These are phyloP conservation scores for Boloria selene DNA, from an alignment of 2,888 invertebrate genomes.

Conservation along the genomic window DNA sequence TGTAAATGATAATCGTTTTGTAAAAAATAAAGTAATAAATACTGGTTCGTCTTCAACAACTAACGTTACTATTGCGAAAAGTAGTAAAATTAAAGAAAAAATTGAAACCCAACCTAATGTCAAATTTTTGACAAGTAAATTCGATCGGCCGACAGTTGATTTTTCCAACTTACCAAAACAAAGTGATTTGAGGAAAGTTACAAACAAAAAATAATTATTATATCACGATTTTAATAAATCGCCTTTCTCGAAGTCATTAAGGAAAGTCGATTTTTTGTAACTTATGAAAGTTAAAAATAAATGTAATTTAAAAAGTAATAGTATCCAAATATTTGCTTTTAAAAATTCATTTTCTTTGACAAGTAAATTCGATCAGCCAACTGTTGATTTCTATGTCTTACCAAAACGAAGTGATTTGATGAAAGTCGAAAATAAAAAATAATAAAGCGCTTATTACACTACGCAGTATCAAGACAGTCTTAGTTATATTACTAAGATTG, in stretches of 20 bases:
- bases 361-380: constrained; percentile 31
- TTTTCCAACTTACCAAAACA: constrained; percentile 24
- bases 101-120: constrained; percentile 23
- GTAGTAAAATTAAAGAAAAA: not conserved
- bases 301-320: too few relatives aligned
- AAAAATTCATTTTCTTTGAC: too few relatives aligned
- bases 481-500: too few relatives aligned
- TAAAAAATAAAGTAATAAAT: constrained; percentile 35
- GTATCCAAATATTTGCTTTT: too few relatives aligned
- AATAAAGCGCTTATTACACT: too few relatives aligned
- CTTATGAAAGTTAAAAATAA: not conserved
- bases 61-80: constrained; percentile 32
- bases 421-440: constrained; percentile 21
- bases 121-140: constrained; percentile 33
- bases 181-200: constrained; percentile 27
- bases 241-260: not conserved
- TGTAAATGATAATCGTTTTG: constrained; percentile 10
- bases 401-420: constrained; percentile 30
- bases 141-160: constrained; percentile 25
- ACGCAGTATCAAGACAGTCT: too few relatives aligned
- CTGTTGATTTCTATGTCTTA: constrained; percentile 18
- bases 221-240: too few relatives aligned
- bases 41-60: constrained; percentile 40
- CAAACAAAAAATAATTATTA: constrained; percentile 17
- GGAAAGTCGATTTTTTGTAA: too few relatives aligned